A percentile compares a stretch with the other conserved stretches of the same genome.
phyloP scores from a whole-genome alignment of 1,140 invertebrate species.

The Metopolophium dirhodum region DNA sequence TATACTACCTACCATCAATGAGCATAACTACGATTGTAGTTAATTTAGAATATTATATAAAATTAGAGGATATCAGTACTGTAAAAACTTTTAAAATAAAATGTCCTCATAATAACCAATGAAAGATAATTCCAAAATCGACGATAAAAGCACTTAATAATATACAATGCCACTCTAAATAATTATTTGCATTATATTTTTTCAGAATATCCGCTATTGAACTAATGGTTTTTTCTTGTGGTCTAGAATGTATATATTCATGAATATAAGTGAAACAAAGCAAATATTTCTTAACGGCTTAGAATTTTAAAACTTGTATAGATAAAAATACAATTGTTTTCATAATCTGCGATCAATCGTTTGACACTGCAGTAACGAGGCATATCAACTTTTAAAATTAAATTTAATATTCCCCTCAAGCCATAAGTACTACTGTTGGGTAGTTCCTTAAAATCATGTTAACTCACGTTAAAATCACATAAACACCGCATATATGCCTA shows the following conservation, averaged over 20 bases:
- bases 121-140: not conserved
- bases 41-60: not conserved
- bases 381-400: too few relatives aligned
- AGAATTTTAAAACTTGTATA: not conserved
- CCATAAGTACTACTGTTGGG: too few relatives aligned
- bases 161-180: not conserved
- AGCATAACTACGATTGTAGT: not conserved
- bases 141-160: not conserved
- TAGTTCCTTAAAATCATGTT: too few relatives aligned
- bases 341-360: not conserved
- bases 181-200: not conserved
- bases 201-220: too few relatives aligned
- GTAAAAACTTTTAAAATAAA: not conserved
- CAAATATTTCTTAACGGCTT: not conserved
- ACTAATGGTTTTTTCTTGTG: not conserved
- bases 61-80: not conserved
- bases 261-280: not conserved
- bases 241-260: not conserved
- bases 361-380: not conserved
- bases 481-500: too few relatives aligned
- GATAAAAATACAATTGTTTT: not conserved
- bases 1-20: not conserved
- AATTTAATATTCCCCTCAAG: too few relatives aligned
- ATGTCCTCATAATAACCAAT: not conserved
- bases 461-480: too few relatives aligned